Evolutionary conservation across 2,888 invertebrate genomes (phyloP), one percentile per base, ranked within the genome.

Genomic region (Nesidiocoris tenuis): DNA sequence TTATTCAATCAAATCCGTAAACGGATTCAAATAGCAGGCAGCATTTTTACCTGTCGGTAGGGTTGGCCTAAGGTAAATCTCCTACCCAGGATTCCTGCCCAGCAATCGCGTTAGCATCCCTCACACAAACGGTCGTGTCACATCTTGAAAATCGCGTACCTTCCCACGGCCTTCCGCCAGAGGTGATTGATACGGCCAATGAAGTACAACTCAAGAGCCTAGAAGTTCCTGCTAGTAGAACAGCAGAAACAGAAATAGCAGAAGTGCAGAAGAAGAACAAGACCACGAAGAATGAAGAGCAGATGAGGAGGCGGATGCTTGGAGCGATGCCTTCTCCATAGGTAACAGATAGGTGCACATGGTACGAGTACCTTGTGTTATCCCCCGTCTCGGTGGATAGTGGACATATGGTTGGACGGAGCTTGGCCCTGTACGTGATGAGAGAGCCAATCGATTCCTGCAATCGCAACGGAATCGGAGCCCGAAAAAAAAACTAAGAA

Each of bases 111-210:
- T n/a, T n/a, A n/a, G n/a, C n/a, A n/a, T n/a, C n/a, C n/a, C n/a
- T n/a, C n/a, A n/a, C n/a, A n/a, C n/a, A n/a, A n/a, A n/a, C n/a
- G n/a, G n/a, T n/a, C n/a, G n/a, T n/a, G n/a, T n/a, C n/a, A n/a
- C n/a, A n/a, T n/a, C n/a, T n/a, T n/a, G n/a, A n/a, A n/a, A n/a
- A n/a, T n/a, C n/a, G n/a, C 24, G 56, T 39, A 19, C 72, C 72
- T 72, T 72, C 72, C 72, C 72, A 72, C 72, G 72, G 72, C 72
- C 72, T 72, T 72, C 72, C 57, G 19, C 59, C 59, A 9, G 7
- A 12, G 65, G 22, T 18, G n/a, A 24, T 17, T 25, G 65, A 65
- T 65, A 39, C 39, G 39, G 39, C 39, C 39, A 39, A 39, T 39
- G 39, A 39, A 39, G 39, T 39, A 39, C 39, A 39, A n/a, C n/a